Base-by-base conservation (phyloP, 2,113 vertebrate species). In the Oreochromis aureus region DNA sequence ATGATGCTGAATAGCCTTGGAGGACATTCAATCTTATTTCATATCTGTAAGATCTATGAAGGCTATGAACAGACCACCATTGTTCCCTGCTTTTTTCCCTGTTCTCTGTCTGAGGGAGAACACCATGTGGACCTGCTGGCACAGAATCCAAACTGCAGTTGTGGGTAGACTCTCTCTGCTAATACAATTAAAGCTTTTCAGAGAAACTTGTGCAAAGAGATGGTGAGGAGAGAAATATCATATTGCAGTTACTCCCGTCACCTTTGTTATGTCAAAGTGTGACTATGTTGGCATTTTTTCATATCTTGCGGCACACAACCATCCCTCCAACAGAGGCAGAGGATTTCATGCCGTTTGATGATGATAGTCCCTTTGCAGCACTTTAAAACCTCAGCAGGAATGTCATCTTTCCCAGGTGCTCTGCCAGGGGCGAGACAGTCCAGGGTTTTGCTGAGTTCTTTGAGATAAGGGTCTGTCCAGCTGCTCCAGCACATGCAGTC, bases 361-460 rank as follows among this genome's bases (percentile, higher is more conserved):
- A 71, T 41, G 36, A 15, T 10, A 41, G 12, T 22, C 66, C 5
- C 11, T 41, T 44, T 71, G 66, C 36, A 71, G 66, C 36, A 24
- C 36, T 71, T 39, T 15, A n/a, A 41, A 1, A 41, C 12, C 12
- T 6, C 19, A 15, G 36, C n/a, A 71, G 34, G 66, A 19, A 71
- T 24, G 34, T 41, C 19, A 1, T 24, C 36, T 71, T 44, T 44
- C 36, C 34, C 63, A 71, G 12, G 0, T 41, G 41, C 11, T 4
- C 36, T 71, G n/a, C 36, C 2, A 69, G 63, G 3, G 2, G 11
- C 12, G 2, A 9, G 4, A 13, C 11, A 2, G 34, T 69, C 34
- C 32, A 41, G 34, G 34, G 61, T 3, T 13, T 66, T 39, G 24
- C 56, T 58, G 24, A 27, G 56, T 30, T 30, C 56, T 30, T 30